Percentiles rank a stretch among this genome's conserved stretches.
phyloP scores from a whole-genome alignment of 2,113 vertebrate genomes.

The Connochaetes taurinus region DNA sequence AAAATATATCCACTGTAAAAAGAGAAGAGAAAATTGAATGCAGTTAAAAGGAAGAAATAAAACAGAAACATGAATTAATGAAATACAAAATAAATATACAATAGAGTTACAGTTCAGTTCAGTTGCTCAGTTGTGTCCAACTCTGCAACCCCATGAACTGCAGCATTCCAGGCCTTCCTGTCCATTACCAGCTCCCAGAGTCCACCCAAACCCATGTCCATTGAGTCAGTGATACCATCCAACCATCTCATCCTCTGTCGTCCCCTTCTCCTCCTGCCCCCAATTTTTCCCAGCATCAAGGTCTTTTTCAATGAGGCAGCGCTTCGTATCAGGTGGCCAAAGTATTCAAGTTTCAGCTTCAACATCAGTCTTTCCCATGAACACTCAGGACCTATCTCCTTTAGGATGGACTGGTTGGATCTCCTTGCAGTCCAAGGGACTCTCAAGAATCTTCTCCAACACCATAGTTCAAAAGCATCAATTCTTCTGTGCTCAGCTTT shows the following conservation, averaged over 20 bases:
- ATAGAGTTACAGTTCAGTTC: background rate
- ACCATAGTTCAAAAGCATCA: background rate
- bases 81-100: background rate
- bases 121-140: background rate
- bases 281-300: background rate
- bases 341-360: background rate
- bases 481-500: background rate
- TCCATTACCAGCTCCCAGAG: background rate
- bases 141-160: background rate
- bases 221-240: background rate
- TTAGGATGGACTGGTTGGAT: background rate
- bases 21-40: background rate
- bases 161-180: background rate
- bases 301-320: background rate
- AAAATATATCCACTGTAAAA: background rate
- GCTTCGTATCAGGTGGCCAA: background rate
- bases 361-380: background rate
- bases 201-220: background rate
- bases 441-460: background rate
- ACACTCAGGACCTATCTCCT: accelerated
- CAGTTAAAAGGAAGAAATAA: background rate
- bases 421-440: background rate
- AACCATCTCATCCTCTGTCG: background rate
- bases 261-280: background rate
- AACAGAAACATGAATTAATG: background rate